Evolutionary conservation across 2,113 vertebrate genomes (phyloP).

Genomic region (Thalassoma bifasciatum): DNA sequence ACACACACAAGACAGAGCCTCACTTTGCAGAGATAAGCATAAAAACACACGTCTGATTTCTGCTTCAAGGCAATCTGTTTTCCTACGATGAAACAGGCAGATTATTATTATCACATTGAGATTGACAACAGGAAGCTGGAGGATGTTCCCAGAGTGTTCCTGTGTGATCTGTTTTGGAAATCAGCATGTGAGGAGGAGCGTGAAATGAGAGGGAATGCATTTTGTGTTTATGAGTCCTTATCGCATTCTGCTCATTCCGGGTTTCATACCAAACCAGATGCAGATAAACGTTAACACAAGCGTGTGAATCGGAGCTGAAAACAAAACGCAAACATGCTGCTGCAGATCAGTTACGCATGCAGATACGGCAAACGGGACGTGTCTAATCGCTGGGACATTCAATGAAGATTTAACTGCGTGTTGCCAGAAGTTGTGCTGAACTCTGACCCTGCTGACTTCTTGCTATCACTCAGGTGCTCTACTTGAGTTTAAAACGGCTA

Average conservation of each 20-base stretch:
- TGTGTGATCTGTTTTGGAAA: conserved; percentile 52
- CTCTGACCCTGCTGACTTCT: conserved; percentile 25
- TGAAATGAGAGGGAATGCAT: conserved; percentile 19
- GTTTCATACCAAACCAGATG: conserved; percentile 25
- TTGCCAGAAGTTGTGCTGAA: conserved; percentile 20
- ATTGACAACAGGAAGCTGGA: conserved; percentile 40
- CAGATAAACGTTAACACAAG: conserved; percentile 23
- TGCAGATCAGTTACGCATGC: conserved; percentile 1
- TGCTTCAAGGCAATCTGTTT: conserved; percentile 35
- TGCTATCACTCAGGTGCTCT: conserved; percentile 38
- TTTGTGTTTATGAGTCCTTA: conserved; percentile 44
- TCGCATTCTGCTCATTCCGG: conserved; percentile 35
- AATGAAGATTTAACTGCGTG: conserved; percentile 32
- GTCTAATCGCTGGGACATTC: conserved; percentile 12
- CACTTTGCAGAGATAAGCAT: conserved; percentile 15
- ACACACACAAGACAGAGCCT: background rate
- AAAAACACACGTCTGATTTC: conserved; percentile 25
- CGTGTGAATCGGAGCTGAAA: conserved; percentile 14
- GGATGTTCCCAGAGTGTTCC: conserved; percentile 42
- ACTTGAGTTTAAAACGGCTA: conserved; percentile 18
- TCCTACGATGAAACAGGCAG: conserved; percentile 46
- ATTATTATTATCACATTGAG: conserved; percentile 55
- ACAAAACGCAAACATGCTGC: conserved; percentile 23
- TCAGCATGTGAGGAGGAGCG: conserved; percentile 16
- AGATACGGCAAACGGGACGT: background rate